Evolutionary conservation across 92 coral and sea anemone genomes (phyloP), one percentile per base, ranked within the genome.

Genomic region (Montipora capitata): DNA sequence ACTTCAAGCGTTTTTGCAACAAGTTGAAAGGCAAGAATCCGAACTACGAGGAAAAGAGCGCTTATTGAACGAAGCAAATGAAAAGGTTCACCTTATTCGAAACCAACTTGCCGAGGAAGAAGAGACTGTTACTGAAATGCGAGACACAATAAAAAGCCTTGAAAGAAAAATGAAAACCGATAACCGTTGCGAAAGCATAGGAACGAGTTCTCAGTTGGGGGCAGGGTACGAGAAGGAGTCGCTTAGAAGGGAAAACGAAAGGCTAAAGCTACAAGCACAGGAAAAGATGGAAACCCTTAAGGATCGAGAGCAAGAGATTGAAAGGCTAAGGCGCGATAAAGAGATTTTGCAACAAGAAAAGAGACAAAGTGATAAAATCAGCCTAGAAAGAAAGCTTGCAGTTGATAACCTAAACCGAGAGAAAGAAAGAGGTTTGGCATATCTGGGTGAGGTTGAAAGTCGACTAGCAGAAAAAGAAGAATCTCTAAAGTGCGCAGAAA

Each of bases 401-500:
- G 84, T 96, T 52, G 98, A 97, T 16, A 76, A 94, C 40, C 70
- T 96, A 18, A 89, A 75, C 63, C 77, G 91, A 56, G 99, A 91
- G 43, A 92, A 90, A 54, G 96, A 95, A 58, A 79, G 96, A 67
- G 95, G 89, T 38, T 87, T 91, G 61, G 90, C 89, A 2, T 92
- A 88, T 20, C 79, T 87, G 48, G 67, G 83, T 16, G 92, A 85
- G 75, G 78, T 77, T 63, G 98, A 91, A 54, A 85, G 87, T 74
- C 80, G 83, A 56, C 68, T 92, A 12, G 62, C 82, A 27, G 99
- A 92, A 58, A 86, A 92, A 40, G 90, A 90, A 68, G 78, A 81
- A 35, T 92, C 93, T 6, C 71, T 85, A 66, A 88, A 88, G 20
- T 79, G 63, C 54, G 62, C 88, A 0, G 93, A 85, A 64, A 73